These are phyloP conservation scores for Neocrepidodera transversa DNA, from an alignment of 2,888 invertebrate genomes.

Conservation along the genomic window DNA sequence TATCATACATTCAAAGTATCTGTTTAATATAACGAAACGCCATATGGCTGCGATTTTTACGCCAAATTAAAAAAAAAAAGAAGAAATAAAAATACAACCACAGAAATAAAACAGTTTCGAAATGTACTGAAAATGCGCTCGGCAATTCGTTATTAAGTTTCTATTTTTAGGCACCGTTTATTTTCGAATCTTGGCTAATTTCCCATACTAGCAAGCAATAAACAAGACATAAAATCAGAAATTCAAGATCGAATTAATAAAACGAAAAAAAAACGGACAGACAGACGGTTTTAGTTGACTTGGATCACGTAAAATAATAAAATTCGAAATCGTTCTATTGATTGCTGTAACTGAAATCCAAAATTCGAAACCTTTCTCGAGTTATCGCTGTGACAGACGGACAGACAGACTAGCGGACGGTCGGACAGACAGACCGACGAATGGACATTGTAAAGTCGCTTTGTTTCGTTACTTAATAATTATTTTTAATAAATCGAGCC, in stretches of 20 bases:
- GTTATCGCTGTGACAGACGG: too few relatives aligned
- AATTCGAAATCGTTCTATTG: too few relatives aligned
- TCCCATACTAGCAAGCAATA: slow-evolving; percentile 41
- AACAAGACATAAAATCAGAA: slow-evolving; percentile 28
- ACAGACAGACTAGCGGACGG: too few relatives aligned
- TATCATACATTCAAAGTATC: slow-evolving; percentile 19
- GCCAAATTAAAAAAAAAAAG: slow-evolving; percentile 38
- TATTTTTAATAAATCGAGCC: too few relatives aligned
- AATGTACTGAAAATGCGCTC: slow-evolving; percentile 38
- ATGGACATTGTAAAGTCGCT: too few relatives aligned
- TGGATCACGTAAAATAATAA: too few relatives aligned
- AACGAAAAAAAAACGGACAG: too few relatives aligned
- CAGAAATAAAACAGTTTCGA: slow-evolving; percentile 32
- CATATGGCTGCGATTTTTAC: slow-evolving; percentile 35
- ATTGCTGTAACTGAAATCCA: too few relatives aligned
- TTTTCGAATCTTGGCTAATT: slow-evolving; percentile 38
- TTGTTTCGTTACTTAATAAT: too few relatives aligned
- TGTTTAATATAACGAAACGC: slow-evolving; percentile 29
- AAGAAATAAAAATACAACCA: slow-evolving; percentile 35
- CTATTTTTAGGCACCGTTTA: slow-evolving; percentile 30
- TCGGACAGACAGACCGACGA: too few relatives aligned
- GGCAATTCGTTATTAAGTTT: slow-evolving; percentile 19
- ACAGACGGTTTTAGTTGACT: too few relatives aligned
- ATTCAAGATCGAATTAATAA: not conserved
- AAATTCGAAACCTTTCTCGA: too few relatives aligned